Evolutionary conservation across 2,113 vertebrate genomes (phyloP).

Genomic region (Egretta garzetta): DNA sequence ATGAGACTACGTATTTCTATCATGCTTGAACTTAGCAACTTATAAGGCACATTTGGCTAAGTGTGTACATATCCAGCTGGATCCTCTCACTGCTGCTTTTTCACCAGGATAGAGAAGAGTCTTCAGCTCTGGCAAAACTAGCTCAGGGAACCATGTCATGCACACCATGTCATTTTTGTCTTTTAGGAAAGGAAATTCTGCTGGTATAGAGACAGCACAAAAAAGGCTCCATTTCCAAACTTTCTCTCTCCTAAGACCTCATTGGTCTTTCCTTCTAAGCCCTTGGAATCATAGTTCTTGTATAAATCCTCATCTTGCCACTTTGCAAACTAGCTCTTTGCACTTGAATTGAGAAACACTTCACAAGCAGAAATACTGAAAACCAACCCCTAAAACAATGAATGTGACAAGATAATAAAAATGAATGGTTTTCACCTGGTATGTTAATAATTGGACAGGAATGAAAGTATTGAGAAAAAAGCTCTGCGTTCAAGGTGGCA

Average conservation of each 20-base stretch:
- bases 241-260: neutral
- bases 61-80: neutral
- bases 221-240: neutral
- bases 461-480: constrained; percentile 93
- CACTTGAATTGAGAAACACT: neutral
- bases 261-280: neutral
- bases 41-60: neutral
- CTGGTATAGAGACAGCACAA: neutral
- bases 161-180: neutral
- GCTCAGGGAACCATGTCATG: neutral
- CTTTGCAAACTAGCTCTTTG: neutral
- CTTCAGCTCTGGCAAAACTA: neutral
- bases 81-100: neutral
- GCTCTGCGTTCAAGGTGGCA: constrained; percentile 92
- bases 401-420: neutral
- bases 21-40: neutral
- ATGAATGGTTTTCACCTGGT: constrained; percentile 80
- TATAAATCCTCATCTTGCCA: neutral
- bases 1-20: neutral
- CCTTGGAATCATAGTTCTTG: neutral
- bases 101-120: neutral
- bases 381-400: neutral
- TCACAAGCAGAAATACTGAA: neutral
- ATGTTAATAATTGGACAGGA: constrained; percentile 89
- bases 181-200: neutral